Percentiles rank a stretch among this genome's conserved stretches.
Conservation (phyloP, 2,113 vertebrate species). For the Chaetorhynchus papuensis region DNA sequence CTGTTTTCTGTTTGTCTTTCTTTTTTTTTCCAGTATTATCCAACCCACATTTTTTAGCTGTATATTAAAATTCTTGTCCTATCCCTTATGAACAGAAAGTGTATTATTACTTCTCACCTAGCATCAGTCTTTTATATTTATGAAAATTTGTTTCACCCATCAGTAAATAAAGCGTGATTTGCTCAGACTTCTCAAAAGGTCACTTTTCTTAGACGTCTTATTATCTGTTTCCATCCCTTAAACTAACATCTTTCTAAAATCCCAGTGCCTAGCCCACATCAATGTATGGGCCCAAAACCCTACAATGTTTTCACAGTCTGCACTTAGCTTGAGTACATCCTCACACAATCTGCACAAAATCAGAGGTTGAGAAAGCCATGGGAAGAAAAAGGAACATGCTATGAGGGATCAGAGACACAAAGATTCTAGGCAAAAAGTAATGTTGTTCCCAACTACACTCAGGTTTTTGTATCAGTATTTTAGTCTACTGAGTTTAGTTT, state of each 20-base stretch:
- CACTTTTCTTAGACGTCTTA: not conserved
- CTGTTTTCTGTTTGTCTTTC: not conserved
- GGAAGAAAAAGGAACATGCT: rapidly evolving
- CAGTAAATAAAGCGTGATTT: not conserved
- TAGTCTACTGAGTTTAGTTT: not conserved
- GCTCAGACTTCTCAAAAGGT: not conserved
- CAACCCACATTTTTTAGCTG: not conserved
- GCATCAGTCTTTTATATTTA: not conserved
- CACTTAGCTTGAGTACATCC: not conserved
- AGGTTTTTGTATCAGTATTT: not conserved
- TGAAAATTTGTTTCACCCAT: not conserved
- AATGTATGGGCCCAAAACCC: not conserved
- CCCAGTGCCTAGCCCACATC: not conserved
- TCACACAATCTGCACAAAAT: not conserved
- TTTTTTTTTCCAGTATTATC: not conserved
- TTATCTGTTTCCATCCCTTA: not conserved
- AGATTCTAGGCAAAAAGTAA: not conserved
- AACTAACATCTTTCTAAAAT: not conserved
- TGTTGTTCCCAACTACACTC: not conserved
- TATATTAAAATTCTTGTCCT: not conserved
- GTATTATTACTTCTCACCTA: not conserved
- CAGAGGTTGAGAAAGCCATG: not conserved
- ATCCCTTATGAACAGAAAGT: not conserved
- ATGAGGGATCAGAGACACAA: not conserved
- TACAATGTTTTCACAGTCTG: not conserved